These are phyloP conservation scores for Eolophus roseicapilla DNA, from an alignment of 2,113 vertebrate genomes.

Conservation along the genomic window DNA sequence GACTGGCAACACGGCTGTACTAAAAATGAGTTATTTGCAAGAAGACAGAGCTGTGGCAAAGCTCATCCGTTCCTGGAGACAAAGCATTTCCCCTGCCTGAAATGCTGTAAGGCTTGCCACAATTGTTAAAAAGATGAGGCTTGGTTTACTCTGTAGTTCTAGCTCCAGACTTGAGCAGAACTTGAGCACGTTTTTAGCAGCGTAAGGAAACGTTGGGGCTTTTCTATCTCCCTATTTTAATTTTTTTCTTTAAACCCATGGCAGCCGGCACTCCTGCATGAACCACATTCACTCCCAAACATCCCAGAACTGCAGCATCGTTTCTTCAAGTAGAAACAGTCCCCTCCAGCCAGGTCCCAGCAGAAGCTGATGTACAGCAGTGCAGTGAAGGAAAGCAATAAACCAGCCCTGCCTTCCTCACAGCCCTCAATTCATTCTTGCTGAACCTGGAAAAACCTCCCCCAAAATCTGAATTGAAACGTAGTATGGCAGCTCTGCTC, in stretches of 20 bases:
- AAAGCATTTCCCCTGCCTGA: neutral
- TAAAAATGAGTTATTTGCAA: neutral
- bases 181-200: neutral
- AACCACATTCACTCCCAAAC: neutral
- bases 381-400: neutral
- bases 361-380: neutral
- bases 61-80: neutral
- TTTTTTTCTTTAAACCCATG: neutral
- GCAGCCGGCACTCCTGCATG: neutral
- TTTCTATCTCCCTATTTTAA: neutral
- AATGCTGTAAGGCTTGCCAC: neutral
- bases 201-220: neutral
- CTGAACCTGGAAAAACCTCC: neutral
- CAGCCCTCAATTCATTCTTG: neutral
- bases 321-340: neutral
- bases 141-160: neutral
- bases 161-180: neutral
- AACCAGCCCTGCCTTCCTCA: neutral
- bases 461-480: accelerated
- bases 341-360: neutral
- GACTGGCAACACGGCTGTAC: neutral
- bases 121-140: neutral
- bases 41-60: neutral
- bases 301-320: neutral
- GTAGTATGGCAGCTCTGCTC: neutral